Evolutionary conservation across 2,113 vertebrate species (phyloP).

Genomic region (Cygnus atratus): DNA sequence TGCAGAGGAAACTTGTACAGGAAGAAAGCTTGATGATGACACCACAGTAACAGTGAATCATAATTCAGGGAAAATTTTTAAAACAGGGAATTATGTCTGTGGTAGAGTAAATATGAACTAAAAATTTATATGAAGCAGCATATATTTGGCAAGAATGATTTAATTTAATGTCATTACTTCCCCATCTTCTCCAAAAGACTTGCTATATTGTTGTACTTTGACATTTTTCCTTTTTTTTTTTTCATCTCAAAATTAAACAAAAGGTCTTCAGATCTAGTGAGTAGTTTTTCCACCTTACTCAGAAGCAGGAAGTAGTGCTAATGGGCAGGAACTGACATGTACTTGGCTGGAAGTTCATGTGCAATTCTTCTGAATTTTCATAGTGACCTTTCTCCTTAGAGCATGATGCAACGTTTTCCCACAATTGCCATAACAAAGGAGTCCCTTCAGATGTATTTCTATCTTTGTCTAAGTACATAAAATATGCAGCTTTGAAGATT

Average conservation of each 20-base stretch:
- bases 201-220: neutral
- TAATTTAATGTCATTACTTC: neutral
- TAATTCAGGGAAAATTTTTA: neutral
- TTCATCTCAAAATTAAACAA: neutral
- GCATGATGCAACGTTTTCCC: neutral
- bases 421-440: neutral
- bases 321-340: neutral
- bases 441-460: neutral
- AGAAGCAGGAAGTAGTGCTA: neutral
- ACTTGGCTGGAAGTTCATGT: neutral
- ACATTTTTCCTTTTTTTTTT: neutral
- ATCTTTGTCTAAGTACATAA: neutral
- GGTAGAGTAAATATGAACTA: neutral
- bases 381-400: neutral
- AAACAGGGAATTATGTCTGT: neutral
- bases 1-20: neutral
- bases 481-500: neutral
- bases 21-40: neutral
- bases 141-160: neutral
- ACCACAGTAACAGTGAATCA: neutral
- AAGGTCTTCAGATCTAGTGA: neutral
- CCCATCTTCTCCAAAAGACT: neutral
- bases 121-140: neutral
- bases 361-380: neutral
- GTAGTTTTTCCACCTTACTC: neutral